These are phyloP conservation scores for Clarias gariepinus DNA, from an alignment of 2,113 vertebrate species.

Conservation along the genomic window DNA sequence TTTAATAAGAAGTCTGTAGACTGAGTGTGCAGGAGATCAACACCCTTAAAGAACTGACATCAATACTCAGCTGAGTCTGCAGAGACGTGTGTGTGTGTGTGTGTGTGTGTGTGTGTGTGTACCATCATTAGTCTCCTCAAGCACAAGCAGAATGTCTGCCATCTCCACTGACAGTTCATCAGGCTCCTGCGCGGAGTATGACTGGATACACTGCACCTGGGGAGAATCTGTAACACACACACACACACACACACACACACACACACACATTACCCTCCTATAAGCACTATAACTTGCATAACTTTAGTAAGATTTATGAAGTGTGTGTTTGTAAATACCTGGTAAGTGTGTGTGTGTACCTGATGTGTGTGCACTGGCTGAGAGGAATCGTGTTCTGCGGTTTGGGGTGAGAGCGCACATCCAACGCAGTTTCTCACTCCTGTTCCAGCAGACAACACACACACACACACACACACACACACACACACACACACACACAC, in stretches of 20 bases:
- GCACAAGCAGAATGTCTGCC: slow-evolving; percentile 89
- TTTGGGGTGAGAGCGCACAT: slow-evolving; percentile 91
- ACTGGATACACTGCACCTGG: slow-evolving; percentile 96
- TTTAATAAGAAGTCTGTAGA: not conserved
- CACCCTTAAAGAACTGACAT: not conserved
- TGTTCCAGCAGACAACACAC: slow-evolving; percentile 56
- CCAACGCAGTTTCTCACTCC: slow-evolving; percentile 97
- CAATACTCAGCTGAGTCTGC: not conserved
- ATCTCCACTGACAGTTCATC: slow-evolving; percentile 94
- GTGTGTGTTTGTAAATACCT: not conserved
- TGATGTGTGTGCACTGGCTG: slow-evolving; percentile 83
- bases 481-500: not conserved
- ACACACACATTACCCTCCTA: not conserved
- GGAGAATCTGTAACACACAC: slow-evolving; percentile 78
- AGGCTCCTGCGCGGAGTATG: slow-evolving; percentile 87
- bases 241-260: slow-evolving; percentile 3
- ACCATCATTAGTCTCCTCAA: slow-evolving; percentile 92
- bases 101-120: slow-evolving; percentile 29
- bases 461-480: slow-evolving; percentile 21
- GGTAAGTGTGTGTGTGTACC: slow-evolving; percentile 73
- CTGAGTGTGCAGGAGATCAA: not conserved
- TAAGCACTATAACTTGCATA: not conserved
- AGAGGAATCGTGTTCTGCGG: slow-evolving; percentile 89
- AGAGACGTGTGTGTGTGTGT: slow-evolving; percentile 9
- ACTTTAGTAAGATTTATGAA: not conserved